Evolutionary conservation across 2,888 invertebrate genomes (phyloP).

Genomic region (Metellina segmentata): DNA sequence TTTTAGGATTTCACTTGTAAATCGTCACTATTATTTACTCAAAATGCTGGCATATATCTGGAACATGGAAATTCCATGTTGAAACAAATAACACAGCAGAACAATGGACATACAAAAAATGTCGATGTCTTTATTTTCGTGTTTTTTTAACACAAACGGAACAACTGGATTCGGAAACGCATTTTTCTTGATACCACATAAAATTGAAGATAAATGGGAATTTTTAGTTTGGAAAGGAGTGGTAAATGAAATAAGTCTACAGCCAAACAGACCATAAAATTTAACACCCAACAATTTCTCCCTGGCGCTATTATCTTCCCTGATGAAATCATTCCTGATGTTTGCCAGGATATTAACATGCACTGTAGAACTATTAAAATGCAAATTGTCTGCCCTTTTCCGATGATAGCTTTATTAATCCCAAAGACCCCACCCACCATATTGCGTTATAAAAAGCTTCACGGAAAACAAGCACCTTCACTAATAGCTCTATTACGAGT

Average conservation of each 20-base stretch:
- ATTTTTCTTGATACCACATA: background rate
- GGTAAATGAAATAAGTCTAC: background rate
- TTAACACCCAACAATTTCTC: background rate
- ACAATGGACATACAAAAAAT: too few relatives aligned
- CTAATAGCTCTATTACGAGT: conserved; percentile 15
- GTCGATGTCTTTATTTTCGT: too few relatives aligned
- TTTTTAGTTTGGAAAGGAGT: background rate
- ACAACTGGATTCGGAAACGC: background rate
- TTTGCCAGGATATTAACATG: conserved; percentile 15
- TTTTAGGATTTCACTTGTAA: too few relatives aligned
- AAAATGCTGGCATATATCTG: too few relatives aligned
- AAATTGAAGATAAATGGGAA: background rate
- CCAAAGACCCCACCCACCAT: conserved; percentile 1
- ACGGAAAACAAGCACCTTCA: background rate
- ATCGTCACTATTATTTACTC: too few relatives aligned
- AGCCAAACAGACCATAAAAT: background rate
- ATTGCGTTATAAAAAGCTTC: conserved; percentile 7
- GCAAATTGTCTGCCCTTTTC: conserved; percentile 31
- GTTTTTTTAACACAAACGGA: too few relatives aligned
- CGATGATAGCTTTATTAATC: conserved; percentile 34
- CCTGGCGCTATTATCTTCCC: background rate
- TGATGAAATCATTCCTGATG: background rate
- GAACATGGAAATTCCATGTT: too few relatives aligned
- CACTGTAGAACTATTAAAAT: conserved; percentile 55
- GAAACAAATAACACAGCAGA: too few relatives aligned